Conservation (phyloP, 2,888 invertebrate genomes). For the Catocala nupta region DNA sequence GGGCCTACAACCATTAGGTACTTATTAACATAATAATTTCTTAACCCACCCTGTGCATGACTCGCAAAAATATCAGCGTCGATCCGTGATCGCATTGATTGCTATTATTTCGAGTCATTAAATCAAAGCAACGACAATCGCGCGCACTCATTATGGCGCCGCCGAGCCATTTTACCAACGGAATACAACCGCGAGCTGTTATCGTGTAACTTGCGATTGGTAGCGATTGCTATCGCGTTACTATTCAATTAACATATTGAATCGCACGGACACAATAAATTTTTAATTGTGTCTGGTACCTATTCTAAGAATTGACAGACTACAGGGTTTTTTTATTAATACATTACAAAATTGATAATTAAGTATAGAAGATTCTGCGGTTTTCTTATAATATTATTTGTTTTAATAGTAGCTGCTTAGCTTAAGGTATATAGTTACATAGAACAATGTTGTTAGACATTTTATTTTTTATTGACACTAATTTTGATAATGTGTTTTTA, state of each 20-base stretch:
- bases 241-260: not conserved
- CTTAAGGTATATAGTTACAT: too few relatives aligned
- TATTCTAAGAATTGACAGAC: too few relatives aligned
- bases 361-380: too few relatives aligned
- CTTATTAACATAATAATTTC: slow-evolving; percentile 8
- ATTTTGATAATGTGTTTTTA: too few relatives aligned
- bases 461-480: too few relatives aligned
- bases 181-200: slow-evolving; percentile 32
- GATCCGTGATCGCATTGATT: slow-evolving; percentile 71
- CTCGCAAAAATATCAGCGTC: slow-evolving; percentile 59
- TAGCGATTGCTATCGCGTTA: slow-evolving; percentile 11
- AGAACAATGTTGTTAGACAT: too few relatives aligned
- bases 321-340: too few relatives aligned
- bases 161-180: slow-evolving; percentile 62
- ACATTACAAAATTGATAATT: too few relatives aligned
- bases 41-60: slow-evolving; percentile 50
- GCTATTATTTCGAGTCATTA: slow-evolving; percentile 82
- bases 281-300: too few relatives aligned
- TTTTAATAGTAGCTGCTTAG: too few relatives aligned
- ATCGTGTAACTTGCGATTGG: slow-evolving; percentile 21
- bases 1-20: not conserved
- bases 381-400: too few relatives aligned
- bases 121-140: slow-evolving; percentile 80
- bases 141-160: slow-evolving; percentile 72
- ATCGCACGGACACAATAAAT: too few relatives aligned